A percentile compares a stretch with the other conserved stretches of the same genome.
Conservation (phyloP, 2,113 vertebrate species). For the Catharus minimus region DNA sequence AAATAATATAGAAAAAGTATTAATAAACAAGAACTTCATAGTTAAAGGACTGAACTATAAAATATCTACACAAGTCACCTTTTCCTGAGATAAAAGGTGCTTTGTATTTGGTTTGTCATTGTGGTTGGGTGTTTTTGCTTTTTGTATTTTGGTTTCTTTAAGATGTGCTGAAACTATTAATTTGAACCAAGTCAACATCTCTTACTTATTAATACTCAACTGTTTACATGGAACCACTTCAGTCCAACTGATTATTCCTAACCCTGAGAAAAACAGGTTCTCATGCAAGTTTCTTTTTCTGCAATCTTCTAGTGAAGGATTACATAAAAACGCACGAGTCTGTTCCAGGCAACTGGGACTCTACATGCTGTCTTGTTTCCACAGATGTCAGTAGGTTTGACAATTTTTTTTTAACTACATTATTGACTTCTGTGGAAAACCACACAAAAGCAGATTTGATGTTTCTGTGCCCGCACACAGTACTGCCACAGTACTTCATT, state of each 20-base stretch:
- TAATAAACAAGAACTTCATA: background rate
- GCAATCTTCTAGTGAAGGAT: background rate
- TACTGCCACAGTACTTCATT: background rate
- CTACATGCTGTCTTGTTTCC: background rate
- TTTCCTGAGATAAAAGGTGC: background rate
- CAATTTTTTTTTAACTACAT: background rate
- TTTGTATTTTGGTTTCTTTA: background rate
- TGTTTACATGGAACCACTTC: background rate
- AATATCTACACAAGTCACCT: background rate
- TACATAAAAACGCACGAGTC: background rate
- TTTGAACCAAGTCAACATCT: background rate
- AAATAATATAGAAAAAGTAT: background rate
- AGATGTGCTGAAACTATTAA: background rate
- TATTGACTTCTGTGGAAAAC: background rate
- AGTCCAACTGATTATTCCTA: background rate
- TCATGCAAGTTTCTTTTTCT: background rate
- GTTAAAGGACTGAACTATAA: background rate
- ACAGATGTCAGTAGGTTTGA: background rate
- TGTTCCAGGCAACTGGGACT: background rate
- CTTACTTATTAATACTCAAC: background rate
- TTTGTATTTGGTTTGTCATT: background rate
- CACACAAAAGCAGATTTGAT: background rate
- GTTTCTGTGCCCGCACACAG: background rate
- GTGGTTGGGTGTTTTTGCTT: background rate
- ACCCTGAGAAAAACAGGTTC: background rate